Conservation (phyloP, 2,888 invertebrate genomes). For the Morinoia aosen region DNA sequence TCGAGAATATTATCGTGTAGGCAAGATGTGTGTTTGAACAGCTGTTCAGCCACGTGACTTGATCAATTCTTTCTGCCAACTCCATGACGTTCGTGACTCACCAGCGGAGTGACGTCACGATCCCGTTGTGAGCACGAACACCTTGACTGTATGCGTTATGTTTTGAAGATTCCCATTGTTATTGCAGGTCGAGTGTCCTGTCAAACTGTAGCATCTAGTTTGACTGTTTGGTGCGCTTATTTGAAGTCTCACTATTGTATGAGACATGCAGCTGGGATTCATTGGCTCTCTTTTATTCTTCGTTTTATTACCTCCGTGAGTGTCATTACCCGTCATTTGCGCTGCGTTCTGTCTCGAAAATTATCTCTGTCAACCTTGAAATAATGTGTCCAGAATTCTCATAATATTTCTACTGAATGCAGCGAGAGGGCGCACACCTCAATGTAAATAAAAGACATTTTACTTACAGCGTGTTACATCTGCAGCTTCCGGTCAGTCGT, state of each 20-base stretch:
- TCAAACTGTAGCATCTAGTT: neutral
- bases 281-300: no score
- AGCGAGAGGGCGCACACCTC: neutral
- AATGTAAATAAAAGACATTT: neutral
- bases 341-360: neutral
- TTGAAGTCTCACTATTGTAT: neutral
- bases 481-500: neutral
- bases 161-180: neutral
- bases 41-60: slow-evolving; percentile 12
- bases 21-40: neutral
- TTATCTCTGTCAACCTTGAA: neutral
- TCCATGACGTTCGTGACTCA: neutral
- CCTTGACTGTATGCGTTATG: neutral
- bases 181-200: neutral
- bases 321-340: neutral
- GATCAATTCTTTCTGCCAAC: neutral
- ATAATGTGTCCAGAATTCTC: neutral
- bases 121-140: neutral
- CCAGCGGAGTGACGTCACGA: neutral
- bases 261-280: neutral
- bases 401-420: neutral
- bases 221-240: neutral
- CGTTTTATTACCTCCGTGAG: no score
- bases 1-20: neutral
- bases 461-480: neutral